Conservation (phyloP, 2,113 vertebrate species). For the Ameiurus melas region DNA sequence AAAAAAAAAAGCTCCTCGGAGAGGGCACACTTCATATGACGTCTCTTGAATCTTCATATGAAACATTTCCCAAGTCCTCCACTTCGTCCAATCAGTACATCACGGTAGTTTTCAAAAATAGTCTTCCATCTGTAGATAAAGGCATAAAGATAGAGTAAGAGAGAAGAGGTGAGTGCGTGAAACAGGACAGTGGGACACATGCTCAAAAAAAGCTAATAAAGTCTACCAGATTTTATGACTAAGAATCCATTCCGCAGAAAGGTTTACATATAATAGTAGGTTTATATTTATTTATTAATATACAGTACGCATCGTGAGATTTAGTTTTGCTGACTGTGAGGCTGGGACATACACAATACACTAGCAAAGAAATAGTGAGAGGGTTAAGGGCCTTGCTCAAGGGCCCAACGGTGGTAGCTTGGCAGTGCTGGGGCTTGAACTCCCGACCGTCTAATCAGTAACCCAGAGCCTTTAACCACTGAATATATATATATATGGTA, state of each 20-base stretch:
- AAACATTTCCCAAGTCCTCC: constrained; percentile 66
- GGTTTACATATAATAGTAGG: too few species aligned
- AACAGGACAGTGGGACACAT: not conserved
- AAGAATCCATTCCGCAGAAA: not conserved
- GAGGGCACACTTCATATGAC: constrained; percentile 51
- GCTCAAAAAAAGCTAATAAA: too few species aligned
- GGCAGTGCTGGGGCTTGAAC: too few species aligned
- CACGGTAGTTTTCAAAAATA: constrained; percentile 99
- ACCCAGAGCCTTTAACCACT: too few species aligned
- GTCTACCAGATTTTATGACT: too few species aligned
- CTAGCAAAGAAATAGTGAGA: not conserved
- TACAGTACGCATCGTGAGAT: not conserved
- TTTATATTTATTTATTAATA: not conserved
- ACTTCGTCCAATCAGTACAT: constrained; percentile 88
- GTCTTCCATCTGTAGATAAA: constrained; percentile 93
- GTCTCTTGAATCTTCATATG: constrained; percentile 66
- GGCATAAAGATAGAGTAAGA: constrained; percentile 50
- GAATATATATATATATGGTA: not conserved
- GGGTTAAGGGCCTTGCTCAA: too few species aligned
- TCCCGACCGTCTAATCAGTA: too few species aligned
- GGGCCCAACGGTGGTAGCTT: too few species aligned
- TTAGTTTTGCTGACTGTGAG: not conserved
- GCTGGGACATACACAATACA: not conserved
- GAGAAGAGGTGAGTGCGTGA: not conserved
- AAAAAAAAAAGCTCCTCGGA: constrained; percentile 31